These are phyloP conservation scores for Chlorops oryzae DNA, from an alignment of 1,140 invertebrate genomes.

Conservation along the genomic window DNA sequence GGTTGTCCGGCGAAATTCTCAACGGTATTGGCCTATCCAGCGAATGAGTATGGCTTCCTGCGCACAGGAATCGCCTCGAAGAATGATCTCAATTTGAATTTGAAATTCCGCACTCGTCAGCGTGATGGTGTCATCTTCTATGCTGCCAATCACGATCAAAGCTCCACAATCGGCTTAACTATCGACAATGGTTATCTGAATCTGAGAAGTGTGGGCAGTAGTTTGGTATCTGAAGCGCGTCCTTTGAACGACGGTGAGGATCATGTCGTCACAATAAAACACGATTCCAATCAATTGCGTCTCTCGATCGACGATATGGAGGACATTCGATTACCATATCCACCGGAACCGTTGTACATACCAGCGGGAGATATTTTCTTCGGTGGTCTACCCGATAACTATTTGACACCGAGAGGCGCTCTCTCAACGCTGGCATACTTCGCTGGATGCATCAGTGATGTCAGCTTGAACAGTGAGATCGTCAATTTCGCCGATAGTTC, in stretches of 20 bases:
- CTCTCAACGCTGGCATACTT: constrained; percentile 55
- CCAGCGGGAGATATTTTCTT: constrained; percentile 68
- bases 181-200: constrained; percentile 64
- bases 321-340: constrained; percentile 41
- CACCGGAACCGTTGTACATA: constrained; percentile 56
- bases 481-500: constrained; percentile 75
- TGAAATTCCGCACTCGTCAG: constrained; percentile 82
- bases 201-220: constrained; percentile 62
- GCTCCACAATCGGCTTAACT: constrained; percentile 60
- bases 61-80: constrained; percentile 53
- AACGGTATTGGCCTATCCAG: constrained; percentile 40
- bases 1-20: constrained; percentile 71
- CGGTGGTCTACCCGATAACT: constrained; percentile 69
- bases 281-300: constrained; percentile 56
- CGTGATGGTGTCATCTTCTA: constrained; percentile 75
- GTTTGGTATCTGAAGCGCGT: constrained; percentile 54
- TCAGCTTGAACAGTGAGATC: constrained; percentile 74
- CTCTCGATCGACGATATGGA: constrained; percentile 82
- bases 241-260: constrained; percentile 83
- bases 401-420: constrained; percentile 42
- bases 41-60: constrained; percentile 59
- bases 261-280: constrained; percentile 85
- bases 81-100: constrained; percentile 66
- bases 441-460: constrained; percentile 80
- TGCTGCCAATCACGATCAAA: constrained; percentile 59